Evolutionary conservation across 1,140 invertebrate genomes (phyloP), one percentile per base, ranked within the genome.

Genomic region (Drosophila subobscura): DNA sequence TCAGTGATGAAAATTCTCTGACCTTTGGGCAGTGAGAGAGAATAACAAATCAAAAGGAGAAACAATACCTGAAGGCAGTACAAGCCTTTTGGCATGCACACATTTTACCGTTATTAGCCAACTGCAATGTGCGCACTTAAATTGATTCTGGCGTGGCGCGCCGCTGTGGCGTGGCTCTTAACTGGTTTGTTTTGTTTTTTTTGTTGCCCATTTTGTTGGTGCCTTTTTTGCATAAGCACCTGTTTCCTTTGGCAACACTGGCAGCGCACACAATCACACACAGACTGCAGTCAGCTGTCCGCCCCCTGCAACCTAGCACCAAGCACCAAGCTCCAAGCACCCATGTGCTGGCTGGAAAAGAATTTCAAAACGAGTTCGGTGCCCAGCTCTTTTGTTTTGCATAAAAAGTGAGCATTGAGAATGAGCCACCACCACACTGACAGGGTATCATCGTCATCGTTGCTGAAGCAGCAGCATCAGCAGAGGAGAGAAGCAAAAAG

Each of bases 31-130:
- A 33, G 10, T 8, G 0, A 3, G 29, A 10, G 29, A 33, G 29
- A 8, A 33, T 37, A 47, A 22, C 12, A 67, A 65, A 65, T 33
- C 8, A 67, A 23, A 47, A 22, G 16, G 16, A 20, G 16, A 20
- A 68, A 68, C 56, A 68, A 68, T 49, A 56, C 50, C 23, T 25
- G 41, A 40, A 22, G 46, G 55, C 20, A 25, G 16, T 20, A n/a
- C 37, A 37, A 33, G 49, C 50, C 41, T 71, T 71, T 53, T 65
- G 54, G 50, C 51, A 29, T 60, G 61, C 77, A 45, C 57, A 55
- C 72, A 77, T 77, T 79, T 84, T 85, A 85, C 80, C 77, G 80
- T 80, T 85, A 81, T 81, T 86, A 64, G 73, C 83, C 79, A 77
- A 81, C 66, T 64, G 56, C 66, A 76, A 77, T 58, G 73, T 60